Conservation (phyloP, 2,797 vertebrate species). For the Pyrocephalus nanus region DNA sequence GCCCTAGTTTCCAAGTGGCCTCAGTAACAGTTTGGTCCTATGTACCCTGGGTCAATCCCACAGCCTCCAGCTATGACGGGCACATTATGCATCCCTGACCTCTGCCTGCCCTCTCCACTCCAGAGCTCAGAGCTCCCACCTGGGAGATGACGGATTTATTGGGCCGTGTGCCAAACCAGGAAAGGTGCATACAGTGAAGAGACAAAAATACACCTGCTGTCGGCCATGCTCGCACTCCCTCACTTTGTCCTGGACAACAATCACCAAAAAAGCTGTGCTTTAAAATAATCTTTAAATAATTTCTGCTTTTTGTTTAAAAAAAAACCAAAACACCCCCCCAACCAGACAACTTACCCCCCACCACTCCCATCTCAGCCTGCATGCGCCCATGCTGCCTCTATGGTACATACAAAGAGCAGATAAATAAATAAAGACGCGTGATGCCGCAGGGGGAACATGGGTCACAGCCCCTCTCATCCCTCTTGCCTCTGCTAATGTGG, state of each 20-base stretch:
- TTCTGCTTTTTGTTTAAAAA: constrained; percentile 36
- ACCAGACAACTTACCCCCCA: background rate
- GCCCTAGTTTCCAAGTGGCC: background rate
- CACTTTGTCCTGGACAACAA: background rate
- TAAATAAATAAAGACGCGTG: constrained; percentile 63
- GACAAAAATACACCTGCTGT: constrained; percentile 30
- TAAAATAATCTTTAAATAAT: constrained; percentile 72
- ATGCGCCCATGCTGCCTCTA: background rate
- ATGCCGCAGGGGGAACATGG: background rate
- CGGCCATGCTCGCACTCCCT: rapidly evolving
- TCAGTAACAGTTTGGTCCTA: background rate
- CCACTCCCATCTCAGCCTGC: background rate
- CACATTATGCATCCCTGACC: rapidly evolving
- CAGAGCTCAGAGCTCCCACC: background rate
- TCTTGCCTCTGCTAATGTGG: rapidly evolving
- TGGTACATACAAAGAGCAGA: constrained; percentile 48
- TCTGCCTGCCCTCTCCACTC: background rate
- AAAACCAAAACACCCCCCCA: background rate
- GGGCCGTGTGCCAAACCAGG: background rate
- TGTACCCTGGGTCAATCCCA: background rate
- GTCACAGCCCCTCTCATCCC: background rate
- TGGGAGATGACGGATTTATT: constrained; percentile 62
- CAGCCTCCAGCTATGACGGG: background rate
- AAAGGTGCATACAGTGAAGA: constrained; percentile 66
- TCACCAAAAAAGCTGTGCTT: constrained; percentile 51